phyloP scores from a whole-genome alignment of 2,888 invertebrate genomes.

The Orchesellides sinensis region DNA sequence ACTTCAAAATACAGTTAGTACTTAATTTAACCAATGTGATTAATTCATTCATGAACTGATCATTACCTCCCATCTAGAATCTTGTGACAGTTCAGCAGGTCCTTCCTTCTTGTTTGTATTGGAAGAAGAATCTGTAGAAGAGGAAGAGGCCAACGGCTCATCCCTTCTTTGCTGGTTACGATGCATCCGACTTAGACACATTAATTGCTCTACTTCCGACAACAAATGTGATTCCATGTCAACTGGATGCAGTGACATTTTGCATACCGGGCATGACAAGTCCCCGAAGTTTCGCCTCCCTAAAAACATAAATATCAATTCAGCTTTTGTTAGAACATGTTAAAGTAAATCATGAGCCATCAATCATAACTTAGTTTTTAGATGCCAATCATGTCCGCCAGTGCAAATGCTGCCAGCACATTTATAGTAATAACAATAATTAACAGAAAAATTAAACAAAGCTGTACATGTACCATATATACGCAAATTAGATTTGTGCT shows the following conservation, averaged over 20 bases:
- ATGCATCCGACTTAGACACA: constrained; percentile 74
- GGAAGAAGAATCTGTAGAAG: constrained; percentile 69
- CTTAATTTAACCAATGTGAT: neutral
- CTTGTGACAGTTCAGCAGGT: constrained; percentile 78
- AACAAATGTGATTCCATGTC: constrained; percentile 91
- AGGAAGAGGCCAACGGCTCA: constrained; percentile 70
- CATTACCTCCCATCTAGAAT: constrained; percentile 85
- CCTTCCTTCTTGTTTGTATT: constrained; percentile 69
- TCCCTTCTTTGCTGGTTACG: constrained; percentile 66
- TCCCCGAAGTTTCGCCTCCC: constrained; percentile 71
- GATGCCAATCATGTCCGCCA: too few relatives aligned
- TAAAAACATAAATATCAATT: constrained; percentile 51
- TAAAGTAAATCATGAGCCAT: too few relatives aligned
- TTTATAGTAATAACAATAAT: too few relatives aligned
- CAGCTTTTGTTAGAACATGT: neutral
- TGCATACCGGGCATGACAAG: constrained; percentile 91
- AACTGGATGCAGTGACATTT: constrained; percentile 87
- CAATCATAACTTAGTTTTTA: too few relatives aligned
- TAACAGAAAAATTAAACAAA: too few relatives aligned
- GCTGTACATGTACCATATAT: too few relatives aligned
- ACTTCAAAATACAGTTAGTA: neutral
- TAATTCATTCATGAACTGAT: too few relatives aligned
- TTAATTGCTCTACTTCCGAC: constrained; percentile 86
- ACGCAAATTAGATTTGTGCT: too few relatives aligned
- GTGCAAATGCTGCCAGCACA: too few relatives aligned